Base-by-base conservation (phyloP, 2,888 invertebrate genomes). In the Eurytoma adleriae region DNA sequence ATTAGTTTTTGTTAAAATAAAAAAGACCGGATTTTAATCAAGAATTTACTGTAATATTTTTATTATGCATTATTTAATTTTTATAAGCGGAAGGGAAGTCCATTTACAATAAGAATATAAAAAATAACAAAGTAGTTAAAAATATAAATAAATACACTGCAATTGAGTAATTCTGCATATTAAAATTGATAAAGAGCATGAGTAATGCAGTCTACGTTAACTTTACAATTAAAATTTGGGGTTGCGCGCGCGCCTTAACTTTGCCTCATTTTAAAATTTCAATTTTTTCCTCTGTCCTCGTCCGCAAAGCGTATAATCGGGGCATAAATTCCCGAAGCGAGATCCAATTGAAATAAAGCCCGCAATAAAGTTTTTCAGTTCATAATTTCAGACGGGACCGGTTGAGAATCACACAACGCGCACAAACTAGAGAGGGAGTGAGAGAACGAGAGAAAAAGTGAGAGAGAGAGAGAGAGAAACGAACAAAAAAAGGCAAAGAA, bases 281-380 rank as follows among this genome's bases (percentile, higher is more conserved):
- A 73, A 69, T 64, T 40, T 69, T 62, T 69, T 24, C 61, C 30
- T n/a, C 0, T 18, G 14, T 18, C 24, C 12, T 2, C 18, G 30
- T 10, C 20, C 24, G 18, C 5, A 40, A 57, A 16, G 48, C 18
- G 66, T 59, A 78, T 78, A 78, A 78, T 78, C 67, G 70, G 57
- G 59, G 64, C 52, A 73, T 78, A 74, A 81, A 81, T 81, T 75
- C 54, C 40, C 67, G 56, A 61, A 61, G 57, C 40, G 57, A 68
- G 40, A 67, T 71, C 71, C 67, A 75, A 81, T 81, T 75, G 81
- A 81, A 81, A 78, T 74, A 64, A 79, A 79, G 78, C 64, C 59
- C 57, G 70, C 30, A 70, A 78, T 78, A 78, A 78, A 78, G 81
- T 81, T 78, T 71, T 71, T 67, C 68, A 62, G 18, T 62, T 79